phyloP scores from a whole-genome alignment of 2,797 vertebrate species.

The Halcyon smyrnensis region DNA sequence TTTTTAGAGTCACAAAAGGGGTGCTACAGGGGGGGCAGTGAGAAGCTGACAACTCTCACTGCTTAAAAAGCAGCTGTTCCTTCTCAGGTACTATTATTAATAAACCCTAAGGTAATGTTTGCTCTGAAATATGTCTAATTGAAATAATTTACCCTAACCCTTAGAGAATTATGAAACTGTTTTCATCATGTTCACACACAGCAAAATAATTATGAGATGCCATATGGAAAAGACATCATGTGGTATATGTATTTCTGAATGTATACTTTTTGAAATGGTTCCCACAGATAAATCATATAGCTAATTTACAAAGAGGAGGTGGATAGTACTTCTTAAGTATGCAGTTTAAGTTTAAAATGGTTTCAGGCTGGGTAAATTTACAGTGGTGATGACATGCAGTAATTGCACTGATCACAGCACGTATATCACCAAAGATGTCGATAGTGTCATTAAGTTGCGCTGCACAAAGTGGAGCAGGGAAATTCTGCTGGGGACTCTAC shows the following conservation, averaged over 20 bases:
- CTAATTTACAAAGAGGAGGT: conserved; percentile 81
- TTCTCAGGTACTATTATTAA: conserved; percentile 96
- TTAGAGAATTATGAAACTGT: conserved; percentile 86
- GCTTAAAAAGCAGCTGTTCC: conserved; percentile 93
- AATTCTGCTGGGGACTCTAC: background rate
- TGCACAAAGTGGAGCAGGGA: background rate
- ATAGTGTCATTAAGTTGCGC: conserved; percentile 22
- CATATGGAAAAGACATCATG: conserved; percentile 89
- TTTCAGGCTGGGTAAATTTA: conserved; percentile 76
- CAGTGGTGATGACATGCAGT: conserved; percentile 72
- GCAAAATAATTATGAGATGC: conserved; percentile 86
- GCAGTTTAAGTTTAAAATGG: conserved; percentile 75
- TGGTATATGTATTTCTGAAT: conserved; percentile 82
- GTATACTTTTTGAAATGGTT: conserved; percentile 82
- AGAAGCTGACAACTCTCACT: conserved; percentile 82
- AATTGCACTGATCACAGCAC: conserved; percentile 70
- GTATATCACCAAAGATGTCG: conserved; percentile 68
- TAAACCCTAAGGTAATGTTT: conserved; percentile 87
- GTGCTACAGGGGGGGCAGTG: conserved; percentile 76
- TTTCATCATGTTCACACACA: conserved; percentile 85
- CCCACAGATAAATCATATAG: conserved; percentile 82
- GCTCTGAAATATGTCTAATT: conserved; percentile 89
- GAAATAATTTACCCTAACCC: conserved; percentile 89
- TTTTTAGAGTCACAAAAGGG: conserved; percentile 85
- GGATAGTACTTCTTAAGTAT: conserved; percentile 73